These are phyloP conservation scores for Phylloscopus whistleri DNA, from an alignment of 2,113 vertebrate genomes.

Conservation along the genomic window DNA sequence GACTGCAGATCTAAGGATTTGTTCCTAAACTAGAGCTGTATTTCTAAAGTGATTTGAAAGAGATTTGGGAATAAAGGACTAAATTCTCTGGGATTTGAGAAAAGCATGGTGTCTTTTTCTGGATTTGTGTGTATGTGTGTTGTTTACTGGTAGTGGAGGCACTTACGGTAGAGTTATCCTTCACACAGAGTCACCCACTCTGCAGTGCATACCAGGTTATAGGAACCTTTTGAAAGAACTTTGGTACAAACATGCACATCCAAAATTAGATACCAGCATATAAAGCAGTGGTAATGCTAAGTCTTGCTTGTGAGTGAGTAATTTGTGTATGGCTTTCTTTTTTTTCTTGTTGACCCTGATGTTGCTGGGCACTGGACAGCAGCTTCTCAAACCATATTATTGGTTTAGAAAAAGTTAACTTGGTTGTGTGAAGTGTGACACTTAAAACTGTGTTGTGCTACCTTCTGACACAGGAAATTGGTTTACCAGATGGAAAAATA, in stretches of 20 bases:
- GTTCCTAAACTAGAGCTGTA: background rate
- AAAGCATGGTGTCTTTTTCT: background rate
- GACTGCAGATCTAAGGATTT: background rate
- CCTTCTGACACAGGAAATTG: background rate
- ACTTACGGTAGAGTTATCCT: background rate
- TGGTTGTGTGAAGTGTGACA: background rate
- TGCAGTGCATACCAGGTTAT: background rate
- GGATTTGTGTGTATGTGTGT: background rate
- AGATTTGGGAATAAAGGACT: background rate
- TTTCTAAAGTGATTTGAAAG: background rate
- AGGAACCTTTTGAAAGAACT: background rate
- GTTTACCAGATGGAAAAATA: background rate
- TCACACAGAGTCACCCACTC: background rate
- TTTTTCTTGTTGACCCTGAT: background rate
- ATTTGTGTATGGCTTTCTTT: background rate
- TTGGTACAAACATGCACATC: rapidly evolving
- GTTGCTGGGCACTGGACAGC: background rate
- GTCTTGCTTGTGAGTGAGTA: background rate
- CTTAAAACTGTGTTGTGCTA: background rate
- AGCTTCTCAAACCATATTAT: background rate
- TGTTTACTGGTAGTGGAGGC: background rate
- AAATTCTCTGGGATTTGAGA: background rate
- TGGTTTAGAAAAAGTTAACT: background rate
- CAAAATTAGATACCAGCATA: background rate
- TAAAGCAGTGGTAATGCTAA: background rate